A percentile compares a stretch with the other conserved stretches of the same genome.
Conservation (phyloP, 1,140 invertebrate genomes). For the Aphelenchoides besseyi region DNA sequence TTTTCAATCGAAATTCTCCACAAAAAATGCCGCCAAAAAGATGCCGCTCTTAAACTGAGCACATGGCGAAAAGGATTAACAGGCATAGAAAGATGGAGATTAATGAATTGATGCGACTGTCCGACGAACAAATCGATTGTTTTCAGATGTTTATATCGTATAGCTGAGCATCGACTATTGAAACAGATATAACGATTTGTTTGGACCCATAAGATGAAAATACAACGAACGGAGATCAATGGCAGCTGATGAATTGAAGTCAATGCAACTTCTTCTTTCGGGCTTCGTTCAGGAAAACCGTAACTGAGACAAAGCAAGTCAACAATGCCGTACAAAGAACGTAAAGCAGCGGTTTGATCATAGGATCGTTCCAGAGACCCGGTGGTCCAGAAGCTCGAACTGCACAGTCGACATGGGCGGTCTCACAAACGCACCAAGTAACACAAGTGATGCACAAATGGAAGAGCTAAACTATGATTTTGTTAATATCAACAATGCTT, state of each 20-base stretch:
- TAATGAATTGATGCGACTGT: no score
- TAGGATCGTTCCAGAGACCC: constrained; percentile 11
- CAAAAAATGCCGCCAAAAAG: no score
- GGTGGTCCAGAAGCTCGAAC: background rate
- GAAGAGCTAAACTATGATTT: constrained; percentile 39
- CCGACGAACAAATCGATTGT: no score
- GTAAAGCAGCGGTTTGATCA: constrained; percentile 3
- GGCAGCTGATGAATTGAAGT: background rate
- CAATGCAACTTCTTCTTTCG: background rate
- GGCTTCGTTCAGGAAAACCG: background rate
- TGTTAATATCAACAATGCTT: background rate
- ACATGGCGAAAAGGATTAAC: no score
- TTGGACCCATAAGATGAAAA: background rate
- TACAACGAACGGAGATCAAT: background rate
- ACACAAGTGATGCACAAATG: constrained; percentile 51
- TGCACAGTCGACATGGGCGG: constrained; percentile 34
- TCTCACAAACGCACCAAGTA: constrained; percentile 48
- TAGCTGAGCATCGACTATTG: no score
- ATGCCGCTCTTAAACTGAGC: no score
- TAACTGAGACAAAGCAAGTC: background rate
- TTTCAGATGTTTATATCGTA: no score
- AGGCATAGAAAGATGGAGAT: no score
- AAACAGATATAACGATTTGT: no score
- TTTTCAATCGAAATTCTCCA: no score
- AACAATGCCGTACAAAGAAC: constrained; percentile 17